These are phyloP conservation scores for Hyles lineata DNA, from an alignment of 2,888 invertebrate genomes.

Conservation along the genomic window DNA sequence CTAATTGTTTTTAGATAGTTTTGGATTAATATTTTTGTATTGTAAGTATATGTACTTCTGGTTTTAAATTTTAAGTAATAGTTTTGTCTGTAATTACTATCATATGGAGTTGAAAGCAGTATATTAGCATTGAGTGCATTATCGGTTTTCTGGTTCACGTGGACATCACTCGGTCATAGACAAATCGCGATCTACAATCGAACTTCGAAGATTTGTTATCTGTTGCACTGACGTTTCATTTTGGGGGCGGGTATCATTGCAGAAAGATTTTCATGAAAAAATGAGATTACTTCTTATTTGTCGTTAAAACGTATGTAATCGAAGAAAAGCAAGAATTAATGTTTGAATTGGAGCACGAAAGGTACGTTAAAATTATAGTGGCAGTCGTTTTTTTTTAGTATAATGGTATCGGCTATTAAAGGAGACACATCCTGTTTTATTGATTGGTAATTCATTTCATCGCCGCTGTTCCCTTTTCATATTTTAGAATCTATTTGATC, in stretches of 20 bases:
- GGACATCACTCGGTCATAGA: conserved; percentile 9
- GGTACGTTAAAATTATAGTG: conserved; percentile 51
- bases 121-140: not conserved
- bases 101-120: not conserved
- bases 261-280: conserved; percentile 49
- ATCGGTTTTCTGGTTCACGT: not conserved
- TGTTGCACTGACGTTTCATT: conserved; percentile 70
- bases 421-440: conserved; percentile 70
- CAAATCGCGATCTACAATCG: not conserved
- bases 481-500: not conserved
- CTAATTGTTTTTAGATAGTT: not conserved
- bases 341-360: conserved; percentile 48
- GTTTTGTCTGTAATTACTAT: not conserved
- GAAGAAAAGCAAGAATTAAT: conserved; percentile 47
- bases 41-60: not conserved
- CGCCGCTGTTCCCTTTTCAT: not conserved
- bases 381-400: conserved; percentile 12
- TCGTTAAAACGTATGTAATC: conserved; percentile 40
- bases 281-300: conserved; percentile 52
- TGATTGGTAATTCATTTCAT: conserved; percentile 53
- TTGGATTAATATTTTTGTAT: not conserved
- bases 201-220: not conserved
- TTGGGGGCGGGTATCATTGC: conserved; percentile 76
- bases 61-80: not conserved
- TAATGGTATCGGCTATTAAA: conserved; percentile 42